Base-by-base conservation (phyloP, 2,888 invertebrate genomes). In the Eupithecia insigniata region DNA sequence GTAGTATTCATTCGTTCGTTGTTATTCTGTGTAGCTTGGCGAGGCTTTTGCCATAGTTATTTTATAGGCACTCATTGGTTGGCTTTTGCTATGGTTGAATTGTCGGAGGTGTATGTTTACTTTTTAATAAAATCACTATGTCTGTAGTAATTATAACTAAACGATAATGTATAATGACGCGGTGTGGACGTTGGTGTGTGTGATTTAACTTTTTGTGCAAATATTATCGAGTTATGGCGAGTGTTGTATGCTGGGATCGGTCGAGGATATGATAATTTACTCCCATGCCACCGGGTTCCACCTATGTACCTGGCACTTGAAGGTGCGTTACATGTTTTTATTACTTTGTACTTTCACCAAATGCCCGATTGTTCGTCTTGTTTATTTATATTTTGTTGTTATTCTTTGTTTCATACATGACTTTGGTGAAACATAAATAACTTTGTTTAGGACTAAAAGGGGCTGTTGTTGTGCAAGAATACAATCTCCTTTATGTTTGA, bases 191-290 rank as follows among this genome's bases (percentile, higher is more conserved):
- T 76, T 83, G 82, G 70, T 77, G 76, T 78, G 78, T 80, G 84
- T 82, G 81, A 81, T 81, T 75, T 72, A 76, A 78, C 77, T 75
- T 77, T 78, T 66, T 77, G 86, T 88, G 87, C 79, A 80, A 79
- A 80, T 80, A 78, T 77, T 77, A 76, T 34, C 46, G 34, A 87
- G 87, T 84, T 87, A 93, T 92, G 92, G 87, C 87, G 77, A 84
- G 89, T 90, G 89, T 87, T 86, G 76, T 84, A 82, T 79, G 84
- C 84, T 84, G 90, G 89, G 87, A 83, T 84, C 89, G 91, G 90
- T 92, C 92, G 88, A 90, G 90, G 91, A 90, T 92, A 92, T 92
- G 93, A 86, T 93, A 91, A 91, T 92, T 87, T 86, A 85, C 86
- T 86, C 83, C 87, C 86, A 90, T 90, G 90, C 89, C 91, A 92